These are phyloP conservation scores for Troides oblongomaculatus DNA, from an alignment of 2,888 invertebrate genomes.

Conservation along the genomic window DNA sequence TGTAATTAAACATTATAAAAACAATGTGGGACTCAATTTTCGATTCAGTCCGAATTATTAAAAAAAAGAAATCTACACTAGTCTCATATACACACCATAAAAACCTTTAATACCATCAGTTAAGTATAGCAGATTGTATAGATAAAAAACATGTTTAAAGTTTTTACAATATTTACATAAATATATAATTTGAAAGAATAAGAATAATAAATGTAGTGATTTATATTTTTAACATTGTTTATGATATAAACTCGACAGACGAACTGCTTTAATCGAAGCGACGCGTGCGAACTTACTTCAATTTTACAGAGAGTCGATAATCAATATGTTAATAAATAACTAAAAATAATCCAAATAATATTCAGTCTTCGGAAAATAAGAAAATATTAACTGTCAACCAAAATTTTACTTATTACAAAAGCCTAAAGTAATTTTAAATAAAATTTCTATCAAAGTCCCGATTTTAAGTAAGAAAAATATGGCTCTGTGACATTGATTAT, in stretches of 20 bases:
- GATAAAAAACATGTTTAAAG: no score
- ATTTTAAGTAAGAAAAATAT: no score
- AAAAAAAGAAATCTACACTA: not conserved
- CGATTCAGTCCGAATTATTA: no score
- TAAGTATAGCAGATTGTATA: not conserved
- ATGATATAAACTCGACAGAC: no score
- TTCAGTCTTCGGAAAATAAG: not conserved
- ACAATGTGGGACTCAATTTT: not conserved
- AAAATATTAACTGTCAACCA: not conserved
- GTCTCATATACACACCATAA: not conserved
- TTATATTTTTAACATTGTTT: no score
- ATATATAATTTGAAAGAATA: not conserved
- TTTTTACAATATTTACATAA: slow-evolving; percentile 24
- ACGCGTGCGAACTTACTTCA: no score
- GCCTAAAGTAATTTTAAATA: not conserved
- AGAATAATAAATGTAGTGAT: no score
- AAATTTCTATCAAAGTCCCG: no score
- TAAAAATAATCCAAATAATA: not conserved
- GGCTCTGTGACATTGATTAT: no score
- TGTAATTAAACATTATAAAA: not conserved
- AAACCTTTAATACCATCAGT: not conserved
- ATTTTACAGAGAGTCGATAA: no score
- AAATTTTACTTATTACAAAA: not conserved
- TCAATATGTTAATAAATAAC: not conserved
- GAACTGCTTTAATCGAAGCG: no score